These are phyloP conservation scores for Gavia stellata DNA, from an alignment of 2,113 vertebrate genomes.

Conservation along the genomic window DNA sequence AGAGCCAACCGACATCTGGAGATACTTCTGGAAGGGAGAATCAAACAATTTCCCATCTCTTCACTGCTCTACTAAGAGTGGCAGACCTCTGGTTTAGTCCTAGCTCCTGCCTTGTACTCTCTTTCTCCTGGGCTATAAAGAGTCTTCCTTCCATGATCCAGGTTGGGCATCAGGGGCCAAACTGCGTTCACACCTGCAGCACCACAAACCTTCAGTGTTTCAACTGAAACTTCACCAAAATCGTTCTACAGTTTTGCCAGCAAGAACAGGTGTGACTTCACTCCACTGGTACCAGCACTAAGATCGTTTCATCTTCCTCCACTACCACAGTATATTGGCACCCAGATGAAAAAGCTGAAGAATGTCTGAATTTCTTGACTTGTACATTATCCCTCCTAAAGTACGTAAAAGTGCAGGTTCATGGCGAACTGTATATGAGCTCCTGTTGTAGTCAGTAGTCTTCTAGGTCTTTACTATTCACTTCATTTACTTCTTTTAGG, in stretches of 20 bases:
- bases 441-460: not conserved
- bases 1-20: not conserved
- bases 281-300: not conserved
- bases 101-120: not conserved
- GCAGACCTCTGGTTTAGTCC: not conserved
- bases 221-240: not conserved
- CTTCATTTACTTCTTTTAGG: not conserved
- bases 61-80: not conserved
- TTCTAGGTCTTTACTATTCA: not conserved
- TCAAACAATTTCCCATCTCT: not conserved
- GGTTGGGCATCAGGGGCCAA: fast-evolving
- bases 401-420: not conserved
- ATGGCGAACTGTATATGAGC: not conserved
- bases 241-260: not conserved
- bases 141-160: not conserved
- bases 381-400: not conserved
- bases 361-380: not conserved
- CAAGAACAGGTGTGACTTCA: not conserved
- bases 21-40: not conserved
- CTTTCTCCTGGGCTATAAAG: not conserved
- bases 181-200: not conserved
- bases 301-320: not conserved
- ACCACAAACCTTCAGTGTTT: not conserved
- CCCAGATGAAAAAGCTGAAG: not conserved
- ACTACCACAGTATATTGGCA: not conserved